Evolutionary conservation across 1,140 invertebrate species (phyloP), one percentile per base, ranked within the genome.

Genomic region (Ips nitidus): DNA sequence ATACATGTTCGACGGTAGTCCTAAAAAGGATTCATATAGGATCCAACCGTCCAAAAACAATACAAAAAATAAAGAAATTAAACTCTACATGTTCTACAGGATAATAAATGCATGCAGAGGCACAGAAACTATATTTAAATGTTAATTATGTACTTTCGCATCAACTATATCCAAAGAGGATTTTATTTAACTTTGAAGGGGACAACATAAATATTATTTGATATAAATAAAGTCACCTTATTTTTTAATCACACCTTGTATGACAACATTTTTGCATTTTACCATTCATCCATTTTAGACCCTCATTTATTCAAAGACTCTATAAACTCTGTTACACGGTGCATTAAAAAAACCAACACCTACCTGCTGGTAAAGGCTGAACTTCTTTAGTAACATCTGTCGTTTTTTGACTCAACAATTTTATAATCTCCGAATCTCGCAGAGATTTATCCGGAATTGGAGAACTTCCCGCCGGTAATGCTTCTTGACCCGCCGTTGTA

Each of bases 371-470:
- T 41, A 76, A 66, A 2, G 75, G 68, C 41, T 71, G 66, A 6
- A 65, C 64, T 3, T 62, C 53, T 52, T 75, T 75, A 36, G 68
- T 74, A 42, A 68, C 59, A 59, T 74, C 75, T 55, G 43, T 50
- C 6, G 76, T 66, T 64, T 77, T 77, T 45, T 69, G 72, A 59
- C 71, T 79, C 36, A 80, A 63, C 39, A 80, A 50, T 57, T 78
- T 79, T 50, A 80, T 76, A 61, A 80, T 79, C 68, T 80, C 79
- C 0, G 77, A 67, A 64, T 80, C 78, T 74, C 74, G 77, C n/a
- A 50, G 45, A 65, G 72, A 72, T 6, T 40, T 55, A 6, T 56
- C 45, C 5, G 62, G 53, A 6, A 8, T 39, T 61, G 22, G 22
- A 22, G 22, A 22, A 22, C 22, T 22, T 22, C 22, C 22, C 22